These are phyloP conservation scores for Pempheris klunzingeri DNA, from an alignment of 2,797 vertebrate species.

Conservation along the genomic window DNA sequence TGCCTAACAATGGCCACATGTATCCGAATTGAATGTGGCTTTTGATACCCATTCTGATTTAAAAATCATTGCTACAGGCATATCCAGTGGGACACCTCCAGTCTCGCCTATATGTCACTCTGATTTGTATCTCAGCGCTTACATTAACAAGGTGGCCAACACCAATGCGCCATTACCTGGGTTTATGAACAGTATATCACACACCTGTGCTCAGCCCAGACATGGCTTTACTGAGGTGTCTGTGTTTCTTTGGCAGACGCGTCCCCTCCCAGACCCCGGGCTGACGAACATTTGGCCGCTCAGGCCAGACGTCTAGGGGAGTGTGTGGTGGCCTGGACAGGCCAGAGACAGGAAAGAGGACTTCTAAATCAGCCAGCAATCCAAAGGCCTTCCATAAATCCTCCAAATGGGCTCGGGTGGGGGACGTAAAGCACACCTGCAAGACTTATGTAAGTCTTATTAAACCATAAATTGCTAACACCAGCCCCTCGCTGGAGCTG, in stretches of 20 bases:
- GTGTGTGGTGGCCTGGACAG: constrained; percentile 76
- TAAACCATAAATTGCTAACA: constrained; percentile 91
- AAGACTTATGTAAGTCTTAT: constrained; percentile 93
- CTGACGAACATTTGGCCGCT: constrained; percentile 78
- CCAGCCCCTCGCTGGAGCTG: constrained; percentile 81
- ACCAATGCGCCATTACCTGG: constrained; percentile 75
- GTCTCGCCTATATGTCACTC: constrained; percentile 83
- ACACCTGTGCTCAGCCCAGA: constrained; percentile 77
- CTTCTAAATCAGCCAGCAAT: constrained; percentile 90
- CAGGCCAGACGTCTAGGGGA: constrained; percentile 75
- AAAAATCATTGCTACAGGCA: constrained; percentile 77
- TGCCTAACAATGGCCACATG: constrained; percentile 81
- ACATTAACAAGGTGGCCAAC: constrained; percentile 83
- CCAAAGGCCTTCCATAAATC: constrained; percentile 89
- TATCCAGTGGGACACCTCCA: constrained; percentile 78
- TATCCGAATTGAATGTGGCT: constrained; percentile 80
- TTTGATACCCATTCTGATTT: constrained; percentile 81
- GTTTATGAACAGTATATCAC: constrained; percentile 79
- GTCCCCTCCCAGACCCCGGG: constrained; percentile 73
- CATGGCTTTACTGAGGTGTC: constrained; percentile 73
- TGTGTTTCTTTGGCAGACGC: constrained; percentile 75
- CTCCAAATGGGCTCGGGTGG: constrained; percentile 86
- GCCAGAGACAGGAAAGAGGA: constrained; percentile 81
- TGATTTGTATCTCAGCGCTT: constrained; percentile 87
- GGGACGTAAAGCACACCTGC: constrained; percentile 90